These are phyloP conservation scores for Psilanteris sp. DNA, from an alignment of 1,140 invertebrate species.

Conservation along the genomic window DNA sequence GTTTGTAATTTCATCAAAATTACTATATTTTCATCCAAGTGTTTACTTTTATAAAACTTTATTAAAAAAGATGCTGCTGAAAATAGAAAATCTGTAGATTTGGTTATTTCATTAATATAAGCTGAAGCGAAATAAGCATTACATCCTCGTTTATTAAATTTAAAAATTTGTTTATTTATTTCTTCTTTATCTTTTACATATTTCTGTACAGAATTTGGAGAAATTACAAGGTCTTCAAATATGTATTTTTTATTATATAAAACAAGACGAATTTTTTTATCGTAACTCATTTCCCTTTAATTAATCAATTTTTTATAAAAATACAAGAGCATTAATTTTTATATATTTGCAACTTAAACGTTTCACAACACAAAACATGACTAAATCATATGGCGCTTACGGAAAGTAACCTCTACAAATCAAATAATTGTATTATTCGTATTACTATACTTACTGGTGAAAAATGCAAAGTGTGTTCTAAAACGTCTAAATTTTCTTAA, in stretches of 20 bases:
- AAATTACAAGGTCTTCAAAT: conserved; percentile 10
- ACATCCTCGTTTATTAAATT: conserved; percentile 64
- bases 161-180: conserved; percentile 16
- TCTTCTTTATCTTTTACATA: neutral
- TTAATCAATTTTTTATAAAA: no score
- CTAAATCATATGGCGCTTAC: no score
- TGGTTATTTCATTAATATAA: conserved; percentile 57
- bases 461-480: no score
- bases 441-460: no score
- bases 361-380: no score
- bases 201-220: neutral
- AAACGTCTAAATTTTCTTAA: no score
- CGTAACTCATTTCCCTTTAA: conserved; percentile 3
- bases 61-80: conserved; percentile 54
- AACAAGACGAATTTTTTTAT: conserved; percentile 5
- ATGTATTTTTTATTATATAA: conserved; percentile 7
- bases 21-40: conserved; percentile 5
- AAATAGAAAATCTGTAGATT: conserved; percentile 66
- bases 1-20: conserved; percentile 71
- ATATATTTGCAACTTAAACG: no score
- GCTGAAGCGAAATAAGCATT: conserved; percentile 71
- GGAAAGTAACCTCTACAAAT: no score
- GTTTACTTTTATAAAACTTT: conserved; percentile 15
- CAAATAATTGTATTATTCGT: no score
- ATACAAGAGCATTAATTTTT: no score